Conservation (phyloP, 2,113 vertebrate genomes). For the Lanius collurio region DNA sequence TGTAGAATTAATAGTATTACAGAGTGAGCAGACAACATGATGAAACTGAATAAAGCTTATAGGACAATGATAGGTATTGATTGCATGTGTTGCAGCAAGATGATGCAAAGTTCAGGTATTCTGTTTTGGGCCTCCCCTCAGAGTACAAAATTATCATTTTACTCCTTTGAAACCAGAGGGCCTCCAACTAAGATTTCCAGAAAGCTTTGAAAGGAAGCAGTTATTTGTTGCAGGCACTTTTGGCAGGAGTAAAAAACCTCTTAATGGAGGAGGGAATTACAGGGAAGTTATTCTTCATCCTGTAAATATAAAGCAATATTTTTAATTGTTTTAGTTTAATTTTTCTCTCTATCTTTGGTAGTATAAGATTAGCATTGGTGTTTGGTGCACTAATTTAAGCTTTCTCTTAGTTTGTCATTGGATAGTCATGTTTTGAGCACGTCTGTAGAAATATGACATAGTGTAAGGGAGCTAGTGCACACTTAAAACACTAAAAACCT, state of each 20-base stretch:
- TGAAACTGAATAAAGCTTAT: background rate
- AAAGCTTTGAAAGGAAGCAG: background rate
- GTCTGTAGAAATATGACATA: background rate
- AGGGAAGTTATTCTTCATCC: background rate
- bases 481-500: background rate
- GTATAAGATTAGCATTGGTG: background rate
- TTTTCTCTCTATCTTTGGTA: background rate
- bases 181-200: background rate
- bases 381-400: background rate
- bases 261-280: background rate
- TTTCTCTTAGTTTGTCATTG: background rate
- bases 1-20: conserved; percentile 16
- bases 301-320: background rate
- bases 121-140: background rate
- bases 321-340: background rate
- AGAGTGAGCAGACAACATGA: background rate
- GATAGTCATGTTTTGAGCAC: background rate
- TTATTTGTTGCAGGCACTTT: background rate
- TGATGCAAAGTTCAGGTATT: background rate
- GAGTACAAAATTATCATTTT: background rate
- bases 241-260: background rate
- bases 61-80: background rate
- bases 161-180: background rate
- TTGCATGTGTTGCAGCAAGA: background rate
- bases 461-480: background rate